Evolutionary conservation across 2,888 invertebrate genomes (phyloP), one percentile per base, ranked within the genome.

Genomic region (Dusona sp.): DNA sequence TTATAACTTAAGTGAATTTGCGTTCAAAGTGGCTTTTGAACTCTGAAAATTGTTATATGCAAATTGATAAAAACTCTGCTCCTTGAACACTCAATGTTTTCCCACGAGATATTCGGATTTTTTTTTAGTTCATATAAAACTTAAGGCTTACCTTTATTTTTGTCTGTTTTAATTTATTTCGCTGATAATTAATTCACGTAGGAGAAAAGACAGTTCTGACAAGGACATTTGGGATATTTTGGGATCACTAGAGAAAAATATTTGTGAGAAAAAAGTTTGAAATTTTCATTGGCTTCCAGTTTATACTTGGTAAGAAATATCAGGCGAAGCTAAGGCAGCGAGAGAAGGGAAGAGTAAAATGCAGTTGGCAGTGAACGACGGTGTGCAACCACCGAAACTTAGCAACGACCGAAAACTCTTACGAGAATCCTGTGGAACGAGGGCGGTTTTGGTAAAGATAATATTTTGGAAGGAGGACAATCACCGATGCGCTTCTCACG

Each of bases 381-480:
- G 45, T 68, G 64, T 78, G 65, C 70, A 85, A 83, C 78, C 80
- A 51, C 72, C 80, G 67, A 83, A 83, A 86, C 83, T 83, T 83
- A 77, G 78, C 25, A 38, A 19, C 16, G 48, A 70, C 83, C 64
- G 54, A 38, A 42, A 83, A 85, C 83, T 83, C 75, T 48, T 22
- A 7, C 72, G 72, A 54, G 83, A 86, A 82, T 83, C 79, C 83
- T 85, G 86, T 78, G 88, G 82, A 85, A 74, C 33, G 74, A 48
- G 42, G n/a, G 29, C 22, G 67, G 67, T 54, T 74, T 86, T 80
- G 85, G 86, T 83, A 90, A 90, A 89, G 89, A 90, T 90, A 90
- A 90, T 90, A 90, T 90, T 90, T 89, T 86, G 86, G 75, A 70
- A 57, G 64, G 65, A 45, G 54, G 80, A 42, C 29, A 36, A 36